phyloP scores from a whole-genome alignment of 2,797 vertebrate species.

The Epinephelus awoara region DNA sequence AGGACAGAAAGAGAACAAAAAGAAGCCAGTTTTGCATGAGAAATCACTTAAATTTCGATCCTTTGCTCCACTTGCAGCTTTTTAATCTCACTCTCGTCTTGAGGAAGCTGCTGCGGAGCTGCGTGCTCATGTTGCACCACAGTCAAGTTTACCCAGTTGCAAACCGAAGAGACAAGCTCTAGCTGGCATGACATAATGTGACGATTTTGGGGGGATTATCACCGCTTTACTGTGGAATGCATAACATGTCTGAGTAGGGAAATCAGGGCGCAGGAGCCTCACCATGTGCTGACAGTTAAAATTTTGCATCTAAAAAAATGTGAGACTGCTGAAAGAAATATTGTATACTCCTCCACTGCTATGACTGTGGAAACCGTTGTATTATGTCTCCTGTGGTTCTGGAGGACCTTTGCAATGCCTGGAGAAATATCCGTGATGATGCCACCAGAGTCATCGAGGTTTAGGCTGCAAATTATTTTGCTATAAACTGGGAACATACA shows the following conservation, averaged over 20 bases:
- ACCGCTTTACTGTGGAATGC: conserved; percentile 64
- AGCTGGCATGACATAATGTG: conserved; percentile 51
- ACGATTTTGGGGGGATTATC: conserved; percentile 68
- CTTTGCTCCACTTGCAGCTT: conserved; percentile 1
- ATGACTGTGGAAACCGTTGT: background rate
- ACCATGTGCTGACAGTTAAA: conserved; percentile 57
- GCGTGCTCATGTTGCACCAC: conserved; percentile 23
- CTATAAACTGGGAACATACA: background rate
- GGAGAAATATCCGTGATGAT: background rate
- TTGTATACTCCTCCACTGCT: background rate
- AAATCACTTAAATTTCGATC: conserved; percentile 17
- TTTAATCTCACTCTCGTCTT: background rate
- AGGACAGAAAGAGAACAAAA: conserved; percentile 1
- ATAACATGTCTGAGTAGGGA: conserved; percentile 56
- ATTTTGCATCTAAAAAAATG: conserved; percentile 51
- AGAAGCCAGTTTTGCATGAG: background rate
- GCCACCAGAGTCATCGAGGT: background rate
- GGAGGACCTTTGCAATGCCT: background rate
- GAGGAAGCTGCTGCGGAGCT: conserved; percentile 8
- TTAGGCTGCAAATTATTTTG: background rate
- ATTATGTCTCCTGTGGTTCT: background rate
- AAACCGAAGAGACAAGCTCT: conserved; percentile 30
- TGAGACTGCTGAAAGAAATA: conserved; percentile 28
- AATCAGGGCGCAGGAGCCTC: conserved; percentile 29
- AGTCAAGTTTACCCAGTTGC: conserved; percentile 24